A percentile compares a stretch with the other conserved stretches of the same genome.
These are phyloP conservation scores for Platycnemis pennipes DNA, from an alignment of 2,888 invertebrate genomes.

Conservation along the genomic window DNA sequence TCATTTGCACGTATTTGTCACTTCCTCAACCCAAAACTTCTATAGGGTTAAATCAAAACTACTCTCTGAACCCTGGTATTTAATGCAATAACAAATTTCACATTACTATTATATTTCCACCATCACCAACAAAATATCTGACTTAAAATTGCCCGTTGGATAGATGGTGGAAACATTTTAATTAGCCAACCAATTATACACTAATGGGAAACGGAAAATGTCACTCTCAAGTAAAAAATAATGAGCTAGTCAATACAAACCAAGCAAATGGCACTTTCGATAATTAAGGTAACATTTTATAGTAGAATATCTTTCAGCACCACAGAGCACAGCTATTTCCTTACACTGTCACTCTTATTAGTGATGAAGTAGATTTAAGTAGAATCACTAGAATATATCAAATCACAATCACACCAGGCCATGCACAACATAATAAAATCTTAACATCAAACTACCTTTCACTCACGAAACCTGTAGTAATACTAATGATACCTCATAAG, in stretches of 20 bases:
- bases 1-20: slow-evolving; percentile 21
- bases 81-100: slow-evolving; percentile 18
- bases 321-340: slow-evolving; percentile 47
- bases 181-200: background rate
- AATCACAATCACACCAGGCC: slow-evolving; percentile 27
- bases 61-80: background rate
- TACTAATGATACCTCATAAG: slow-evolving; percentile 50
- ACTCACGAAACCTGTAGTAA: slow-evolving; percentile 25
- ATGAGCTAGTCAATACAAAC: slow-evolving; percentile 59
- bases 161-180: background rate
- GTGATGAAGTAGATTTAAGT: slow-evolving; percentile 31
- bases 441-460: slow-evolving; percentile 41
- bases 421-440: slow-evolving; percentile 58
- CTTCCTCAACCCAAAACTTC: slow-evolving; percentile 27
- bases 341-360: slow-evolving; percentile 34
- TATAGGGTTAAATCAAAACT: slow-evolving; percentile 34
- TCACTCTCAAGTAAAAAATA: slow-evolving; percentile 37
- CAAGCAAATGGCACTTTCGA: slow-evolving; percentile 61
- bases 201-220: slow-evolving; percentile 45
- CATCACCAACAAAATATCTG: background rate
- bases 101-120: slow-evolving; percentile 30
- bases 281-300: slow-evolving; percentile 58
- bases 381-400: slow-evolving; percentile 60
- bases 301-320: slow-evolving; percentile 67
- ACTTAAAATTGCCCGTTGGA: background rate